Conservation (phyloP, 2,888 invertebrate genomes). For the Seira ritae region DNA sequence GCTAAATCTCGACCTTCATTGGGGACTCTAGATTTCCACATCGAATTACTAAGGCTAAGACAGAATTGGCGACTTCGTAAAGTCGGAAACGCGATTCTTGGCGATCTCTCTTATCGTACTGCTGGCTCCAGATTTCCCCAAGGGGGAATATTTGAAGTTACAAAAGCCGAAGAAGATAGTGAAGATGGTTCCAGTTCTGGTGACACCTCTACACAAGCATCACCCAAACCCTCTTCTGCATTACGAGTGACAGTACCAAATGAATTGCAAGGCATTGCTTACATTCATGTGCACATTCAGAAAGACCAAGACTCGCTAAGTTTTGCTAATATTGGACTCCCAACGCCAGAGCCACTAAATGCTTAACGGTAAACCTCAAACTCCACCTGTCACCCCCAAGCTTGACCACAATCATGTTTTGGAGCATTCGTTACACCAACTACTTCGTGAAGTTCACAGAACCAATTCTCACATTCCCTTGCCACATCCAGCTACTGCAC, state of each 20-base stretch:
- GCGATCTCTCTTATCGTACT: conserved; percentile 96
- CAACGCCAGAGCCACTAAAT: conserved; percentile 85
- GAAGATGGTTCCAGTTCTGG: conserved; percentile 26
- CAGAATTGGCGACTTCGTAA: conserved; percentile 98
- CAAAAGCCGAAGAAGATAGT: conserved; percentile 89
- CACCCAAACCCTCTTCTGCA: conserved; percentile 83
- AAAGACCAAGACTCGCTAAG: conserved; percentile 95
- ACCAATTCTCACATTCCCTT: conserved; percentile 95
- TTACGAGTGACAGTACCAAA: conserved; percentile 94
- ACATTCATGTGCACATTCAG: conserved; percentile 96
- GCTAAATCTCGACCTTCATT: conserved; percentile 75
- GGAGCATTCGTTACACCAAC: conserved; percentile 96
- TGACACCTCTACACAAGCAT: conserved; percentile 19
- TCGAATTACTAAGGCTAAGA: conserved; percentile 89
- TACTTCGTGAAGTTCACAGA: conserved; percentile 93
- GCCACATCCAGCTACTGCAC: conserved; percentile 96
- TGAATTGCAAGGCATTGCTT: conserved; percentile 96
- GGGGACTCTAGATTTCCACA: conserved; percentile 92
- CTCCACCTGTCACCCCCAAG: conserved; percentile 76
- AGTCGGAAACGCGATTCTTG: conserved; percentile 95
- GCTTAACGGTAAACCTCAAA: conserved; percentile 80
- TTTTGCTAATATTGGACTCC: conserved; percentile 87
- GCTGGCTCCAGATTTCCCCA: conserved; percentile 96
- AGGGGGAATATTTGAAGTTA: conserved; percentile 96
- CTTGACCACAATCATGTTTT: conserved; percentile 96